These are phyloP conservation scores for Lycocerus yunnanus DNA, from an alignment of 2,888 invertebrate genomes.

Conservation along the genomic window DNA sequence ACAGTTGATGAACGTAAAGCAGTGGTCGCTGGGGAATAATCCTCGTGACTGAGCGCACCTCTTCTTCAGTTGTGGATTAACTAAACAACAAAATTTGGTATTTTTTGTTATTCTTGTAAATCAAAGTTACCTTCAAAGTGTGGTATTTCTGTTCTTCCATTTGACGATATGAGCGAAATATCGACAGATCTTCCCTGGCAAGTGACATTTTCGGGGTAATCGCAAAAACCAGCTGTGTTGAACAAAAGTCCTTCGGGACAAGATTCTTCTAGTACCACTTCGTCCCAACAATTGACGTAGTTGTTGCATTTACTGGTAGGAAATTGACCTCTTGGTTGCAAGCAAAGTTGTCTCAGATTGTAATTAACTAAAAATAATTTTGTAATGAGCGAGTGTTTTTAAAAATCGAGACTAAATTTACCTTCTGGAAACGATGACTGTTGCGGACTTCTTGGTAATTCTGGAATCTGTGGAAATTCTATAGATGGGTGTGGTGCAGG, in stretches of 20 bases:
- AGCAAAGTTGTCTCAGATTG: conserved; percentile 45
- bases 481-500: neutral
- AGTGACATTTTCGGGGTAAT: conserved; percentile 66
- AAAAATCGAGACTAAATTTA: neutral
- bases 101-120: neutral
- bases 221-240: conserved; percentile 63
- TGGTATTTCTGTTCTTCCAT: neutral
- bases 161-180: conserved; percentile 8
- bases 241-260: conserved; percentile 68
- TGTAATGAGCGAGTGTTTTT: neutral
- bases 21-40: conserved; percentile 66
- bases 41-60: conserved; percentile 60
- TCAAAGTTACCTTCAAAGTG: neutral
- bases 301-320: conserved; percentile 65
- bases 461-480: neutral
- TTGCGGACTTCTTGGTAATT: neutral
- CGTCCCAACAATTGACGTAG: conserved; percentile 76
- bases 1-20: conserved; percentile 70
- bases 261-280: conserved; percentile 66
- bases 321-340: conserved; percentile 64
- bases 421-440: neutral
- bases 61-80: conserved; percentile 32
- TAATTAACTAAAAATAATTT: neutral
- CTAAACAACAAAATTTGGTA: conserved; percentile 9
- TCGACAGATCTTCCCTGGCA: conserved; percentile 60